Conservation (phyloP, 2,113 vertebrate genomes). For the Peromyscus maniculatus region DNA sequence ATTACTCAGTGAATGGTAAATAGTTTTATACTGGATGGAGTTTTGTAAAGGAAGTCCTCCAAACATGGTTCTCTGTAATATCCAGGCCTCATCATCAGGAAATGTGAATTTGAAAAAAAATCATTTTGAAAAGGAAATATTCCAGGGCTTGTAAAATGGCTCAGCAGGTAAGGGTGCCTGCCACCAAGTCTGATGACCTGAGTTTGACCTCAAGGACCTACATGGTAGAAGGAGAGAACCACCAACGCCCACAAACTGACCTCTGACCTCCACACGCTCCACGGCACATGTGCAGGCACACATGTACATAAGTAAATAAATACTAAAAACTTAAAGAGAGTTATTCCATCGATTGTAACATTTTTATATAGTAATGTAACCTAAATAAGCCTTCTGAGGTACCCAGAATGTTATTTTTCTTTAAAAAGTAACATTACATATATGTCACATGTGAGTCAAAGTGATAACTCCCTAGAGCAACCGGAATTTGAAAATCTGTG, state of each 20-base stretch:
- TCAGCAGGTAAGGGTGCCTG: too few relatives aligned
- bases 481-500: not conserved
- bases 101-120: not conserved
- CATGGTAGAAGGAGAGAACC: not conserved
- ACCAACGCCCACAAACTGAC: not conserved
- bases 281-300: not conserved
- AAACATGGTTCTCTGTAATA: constrained; percentile 6
- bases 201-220: not conserved
- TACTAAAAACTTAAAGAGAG: not conserved
- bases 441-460: not conserved
- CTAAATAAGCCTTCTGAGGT: not conserved
- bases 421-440: not conserved
- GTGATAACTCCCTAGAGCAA: not conserved
- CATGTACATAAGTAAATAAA: too few relatives aligned
- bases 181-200: not conserved
- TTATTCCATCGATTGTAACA: not conserved
- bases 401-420: not conserved
- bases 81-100: constrained; percentile 9
- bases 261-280: not conserved
- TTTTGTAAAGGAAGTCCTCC: not conserved
- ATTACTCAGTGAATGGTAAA: not conserved
- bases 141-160: not conserved
- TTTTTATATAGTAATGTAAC: not conserved
- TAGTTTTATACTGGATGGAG: not conserved
- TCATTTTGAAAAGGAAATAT: not conserved